Base-by-base conservation (phyloP, 2,113 vertebrate genomes). In the Oreocharis arfaki region DNA sequence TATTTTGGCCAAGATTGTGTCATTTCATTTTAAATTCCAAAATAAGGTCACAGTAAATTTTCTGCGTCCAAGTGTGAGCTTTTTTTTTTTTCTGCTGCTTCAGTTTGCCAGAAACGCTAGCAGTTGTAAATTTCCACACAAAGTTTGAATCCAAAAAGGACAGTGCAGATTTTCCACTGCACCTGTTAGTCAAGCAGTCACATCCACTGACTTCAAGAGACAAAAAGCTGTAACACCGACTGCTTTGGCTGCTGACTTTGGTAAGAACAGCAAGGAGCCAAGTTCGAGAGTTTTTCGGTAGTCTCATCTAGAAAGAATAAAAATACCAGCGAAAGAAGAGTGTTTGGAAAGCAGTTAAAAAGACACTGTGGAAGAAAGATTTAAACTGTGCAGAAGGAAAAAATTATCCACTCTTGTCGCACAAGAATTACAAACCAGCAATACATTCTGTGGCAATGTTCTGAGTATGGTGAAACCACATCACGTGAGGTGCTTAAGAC, bases 141-240 rank as follows among this genome's bases (percentile, higher is more conserved):
- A 73, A 76, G 19, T 1, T 1, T 73, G 75, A 69, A 77, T 63
- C 80, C 79, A 87, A 91, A 71, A 88, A 69, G 68, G 64, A 82
- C 39, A 50, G 50, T 69, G 64, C n/a, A 65, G 88, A 69, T 90
- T 94, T 97, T 93, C 90, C 79, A 41, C 27, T 80, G 75, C 70
- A 90, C 63, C 85, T 90, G 63, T 95, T 71, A 61, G 67, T 63
- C 79, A 77, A 75, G 27, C 26, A 84, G 59, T 65, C 63, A 41
- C 39, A 80, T 76, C 55, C 75, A 46, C 33, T 74, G 75, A 37
- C 37, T 91, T 73, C 22, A 88, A 6, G 46, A 50, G 63, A 26
- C 0, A 2, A 80, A 73, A 70, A 77, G 37, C 67, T 73, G 28
- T 41, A 69, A 41, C 83, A 80, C 10, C 0, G 0, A 73, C 11